A percentile compares a stretch with the other conserved stretches of the same genome.
phyloP scores from a whole-genome alignment of 2,797 vertebrate species.

The Amazonetta brasiliensis region DNA sequence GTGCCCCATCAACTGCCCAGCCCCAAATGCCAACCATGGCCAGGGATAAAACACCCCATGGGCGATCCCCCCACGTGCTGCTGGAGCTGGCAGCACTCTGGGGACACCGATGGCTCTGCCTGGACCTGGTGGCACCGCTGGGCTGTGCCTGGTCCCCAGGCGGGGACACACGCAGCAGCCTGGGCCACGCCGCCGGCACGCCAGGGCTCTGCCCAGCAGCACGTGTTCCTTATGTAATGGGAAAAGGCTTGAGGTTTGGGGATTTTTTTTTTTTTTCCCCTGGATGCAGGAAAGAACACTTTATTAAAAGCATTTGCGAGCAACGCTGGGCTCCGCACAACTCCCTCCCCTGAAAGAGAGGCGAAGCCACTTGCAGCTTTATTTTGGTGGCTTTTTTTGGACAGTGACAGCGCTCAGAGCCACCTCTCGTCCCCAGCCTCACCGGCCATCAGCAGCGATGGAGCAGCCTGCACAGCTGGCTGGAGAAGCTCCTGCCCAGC shows the following conservation, averaged over 20 bases:
- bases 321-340: not conserved
- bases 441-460: not conserved
- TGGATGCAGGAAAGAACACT: conserved; percentile 65
- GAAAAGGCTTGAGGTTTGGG: conserved; percentile 45
- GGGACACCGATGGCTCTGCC: not conserved
- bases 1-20: not conserved
- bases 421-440: fast-evolving
- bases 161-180: not conserved
- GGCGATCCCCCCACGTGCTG: not conserved
- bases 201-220: conserved; percentile 20
- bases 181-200: not conserved
- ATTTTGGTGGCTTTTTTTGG: not conserved
- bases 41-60: not conserved
- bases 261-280: not conserved
- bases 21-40: not conserved
- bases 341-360: not conserved
- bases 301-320: conserved; percentile 64
- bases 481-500: not conserved
- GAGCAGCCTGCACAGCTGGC: too few relatives aligned
- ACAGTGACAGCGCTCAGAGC: not conserved
- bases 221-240: conserved; percentile 54
- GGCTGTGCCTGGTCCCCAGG: not conserved
- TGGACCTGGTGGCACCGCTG: fast-evolving
- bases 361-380: not conserved
- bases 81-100: not conserved